These are phyloP conservation scores for Machimus atricapillus DNA, from an alignment of 2,888 invertebrate genomes.

Conservation along the genomic window DNA sequence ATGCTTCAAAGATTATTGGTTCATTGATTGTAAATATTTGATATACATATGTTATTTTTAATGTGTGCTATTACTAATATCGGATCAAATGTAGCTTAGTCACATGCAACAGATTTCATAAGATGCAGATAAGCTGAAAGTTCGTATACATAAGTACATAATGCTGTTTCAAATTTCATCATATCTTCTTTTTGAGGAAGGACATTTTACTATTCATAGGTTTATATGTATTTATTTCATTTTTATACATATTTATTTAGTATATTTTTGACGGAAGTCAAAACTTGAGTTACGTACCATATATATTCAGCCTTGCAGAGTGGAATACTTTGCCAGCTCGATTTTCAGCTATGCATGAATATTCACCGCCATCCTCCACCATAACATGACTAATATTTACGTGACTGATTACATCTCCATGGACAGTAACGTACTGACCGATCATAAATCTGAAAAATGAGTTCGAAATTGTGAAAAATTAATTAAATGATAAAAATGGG, in stretches of 20 bases:
- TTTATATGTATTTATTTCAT: neutral
- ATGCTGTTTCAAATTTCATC: neutral
- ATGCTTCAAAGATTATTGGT: too few species aligned
- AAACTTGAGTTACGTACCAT: constrained; percentile 68
- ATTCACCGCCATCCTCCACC: constrained; percentile 83
- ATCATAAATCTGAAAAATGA: constrained; percentile 70
- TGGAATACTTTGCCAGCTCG: constrained; percentile 76
- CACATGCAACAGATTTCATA: too few species aligned
- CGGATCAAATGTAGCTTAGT: too few species aligned
- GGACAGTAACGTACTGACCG: constrained; percentile 77
- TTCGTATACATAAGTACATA: too few species aligned
- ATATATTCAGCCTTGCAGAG: constrained; percentile 79
- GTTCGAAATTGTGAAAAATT: constrained; percentile 17
- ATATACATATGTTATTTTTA: too few species aligned
- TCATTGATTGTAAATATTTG: too few species aligned
- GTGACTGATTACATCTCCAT: constrained; percentile 83
- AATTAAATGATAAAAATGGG: neutral
- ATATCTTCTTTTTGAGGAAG: too few species aligned
- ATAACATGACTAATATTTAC: constrained; percentile 81
- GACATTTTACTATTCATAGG: too few species aligned
- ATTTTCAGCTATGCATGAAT: constrained; percentile 78
- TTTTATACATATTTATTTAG: neutral
- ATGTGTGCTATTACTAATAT: too few species aligned
- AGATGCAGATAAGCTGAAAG: too few species aligned
- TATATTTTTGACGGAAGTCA: neutral